Base-by-base conservation (phyloP, 2,888 invertebrate genomes). In the Adelphocoris suturalis region DNA sequence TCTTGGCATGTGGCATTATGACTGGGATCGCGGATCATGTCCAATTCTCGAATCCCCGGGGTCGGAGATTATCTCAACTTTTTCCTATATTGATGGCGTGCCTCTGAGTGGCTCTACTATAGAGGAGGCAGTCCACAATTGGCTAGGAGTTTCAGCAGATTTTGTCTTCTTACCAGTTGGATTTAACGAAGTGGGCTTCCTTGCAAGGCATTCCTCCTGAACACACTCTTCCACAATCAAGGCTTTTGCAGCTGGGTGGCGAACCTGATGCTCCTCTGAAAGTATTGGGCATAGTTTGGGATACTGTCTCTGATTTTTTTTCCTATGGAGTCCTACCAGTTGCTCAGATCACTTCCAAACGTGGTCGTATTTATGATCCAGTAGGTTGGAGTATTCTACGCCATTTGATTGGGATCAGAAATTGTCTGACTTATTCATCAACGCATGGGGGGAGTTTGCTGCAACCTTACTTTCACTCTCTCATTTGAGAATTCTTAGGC, bases 281-380 rank as follows among this genome's bases (percentile, higher is more conserved):
- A 61, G 46, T 81, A n/a, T 27, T 89, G 12, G 89, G 89, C 19
- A 9, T 89, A 0, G 81, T 89, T 9, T 89, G 89, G 89, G 57
- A 89, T 19, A 80, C 19, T 57, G 9, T 27, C 16, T 9, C 14
- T 13, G 89, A 89, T 82, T 14, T n/a, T 28, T 89, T 89, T 23
- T 28, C 80, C 57, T 89, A 52, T 28, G 37, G 27, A 19, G 82
- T 82, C 27, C 27, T 61, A 27, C 46, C 82, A 2, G 14, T 37
- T 16, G 61, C n/a, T 2, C 4, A 16, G 28, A 27, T 61, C 11
- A 19, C 37, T 11, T 82, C 89, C 5, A 89, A 89, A 82, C 28
- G 89, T 13, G 75, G 76, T 2, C 75, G 80, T 28, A 11, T 88
- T 19, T 88, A 48, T 80, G 88, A 89, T 27, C 82, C 89, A 16